Percentiles rank a stretch among this genome's conserved stretches.
phyloP scores from a whole-genome alignment of 2,797 vertebrate species.

The Austrolebias charrua region DNA sequence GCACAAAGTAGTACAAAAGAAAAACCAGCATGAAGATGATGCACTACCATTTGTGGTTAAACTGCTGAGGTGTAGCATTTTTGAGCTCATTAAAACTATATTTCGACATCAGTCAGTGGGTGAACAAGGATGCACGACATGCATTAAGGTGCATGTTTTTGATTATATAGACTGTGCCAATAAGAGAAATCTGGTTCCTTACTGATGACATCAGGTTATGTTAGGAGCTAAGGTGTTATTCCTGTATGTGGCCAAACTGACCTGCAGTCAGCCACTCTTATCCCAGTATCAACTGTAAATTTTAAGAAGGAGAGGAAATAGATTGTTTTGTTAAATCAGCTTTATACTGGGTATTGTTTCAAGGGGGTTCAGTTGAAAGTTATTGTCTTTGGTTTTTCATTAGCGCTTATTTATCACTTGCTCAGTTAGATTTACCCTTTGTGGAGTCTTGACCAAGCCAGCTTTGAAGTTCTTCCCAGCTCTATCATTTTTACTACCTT shows the following conservation, averaged over 20 bases:
- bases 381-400: conserved; percentile 18
- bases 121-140: conserved; percentile 4
- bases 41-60: conserved; percentile 11
- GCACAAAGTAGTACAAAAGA: conserved; percentile 12
- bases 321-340: conserved; percentile 12
- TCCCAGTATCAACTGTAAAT: conserved; percentile 22
- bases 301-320: conserved; percentile 3
- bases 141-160: background rate
- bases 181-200: conserved; percentile 3
- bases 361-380: background rate
- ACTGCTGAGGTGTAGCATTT: conserved; percentile 9
- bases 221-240: conserved; percentile 2
- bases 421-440: conserved; percentile 8
- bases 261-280: conserved; percentile 4
- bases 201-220: conserved; percentile 10
- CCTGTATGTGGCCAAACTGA: background rate
- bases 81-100: conserved; percentile 13
- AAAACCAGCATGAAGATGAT: conserved; percentile 16
- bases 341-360: conserved; percentile 21
- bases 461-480: conserved; percentile 25
- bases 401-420: conserved; percentile 23
- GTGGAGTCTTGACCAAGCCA: conserved; percentile 12
- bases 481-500: conserved; percentile 43
- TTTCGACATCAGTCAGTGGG: conserved; percentile 10
- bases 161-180: background rate